These are phyloP conservation scores for Coleophora flavipennella DNA, from an alignment of 2,888 invertebrate genomes.

Conservation along the genomic window DNA sequence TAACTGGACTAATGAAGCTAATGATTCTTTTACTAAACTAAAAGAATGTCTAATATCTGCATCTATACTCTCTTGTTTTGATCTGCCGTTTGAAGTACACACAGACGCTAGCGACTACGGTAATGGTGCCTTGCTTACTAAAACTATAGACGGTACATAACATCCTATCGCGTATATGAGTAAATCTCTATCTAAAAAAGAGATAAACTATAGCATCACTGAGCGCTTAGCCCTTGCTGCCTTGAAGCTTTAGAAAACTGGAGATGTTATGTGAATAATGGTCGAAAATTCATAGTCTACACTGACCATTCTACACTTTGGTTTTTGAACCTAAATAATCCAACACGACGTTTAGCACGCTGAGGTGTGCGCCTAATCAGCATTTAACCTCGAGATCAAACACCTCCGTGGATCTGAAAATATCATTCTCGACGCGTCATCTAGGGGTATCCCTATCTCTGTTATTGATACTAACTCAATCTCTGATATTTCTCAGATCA, in stretches of 20 bases:
- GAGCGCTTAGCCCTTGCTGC: too few relatives aligned
- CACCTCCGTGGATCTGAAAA: too few relatives aligned
- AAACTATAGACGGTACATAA: conserved; percentile 3
- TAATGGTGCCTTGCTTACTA: conserved; percentile 1
- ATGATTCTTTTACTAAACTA: conserved; percentile 14
- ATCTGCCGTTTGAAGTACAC: conserved; percentile 7
- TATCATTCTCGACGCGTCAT: too few relatives aligned
- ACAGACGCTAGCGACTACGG: conserved; percentile 3
- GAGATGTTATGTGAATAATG: too few relatives aligned
- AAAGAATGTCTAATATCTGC: conserved; percentile 11
- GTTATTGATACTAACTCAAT: too few relatives aligned
- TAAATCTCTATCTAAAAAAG: conserved; percentile 4
- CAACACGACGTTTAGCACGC: conserved; percentile 10
- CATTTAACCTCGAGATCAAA: conserved; percentile 8
- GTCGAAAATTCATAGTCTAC: too few relatives aligned
- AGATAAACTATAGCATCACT: conserved; percentile 15
- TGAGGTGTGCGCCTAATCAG: conserved; percentile 9
- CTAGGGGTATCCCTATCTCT: too few relatives aligned
- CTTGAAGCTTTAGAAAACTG: too few relatives aligned
- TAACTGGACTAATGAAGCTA: conserved; percentile 17
- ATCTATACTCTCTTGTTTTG: conserved; percentile 13
- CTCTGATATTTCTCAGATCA: too few relatives aligned
- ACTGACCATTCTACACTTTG: too few relatives aligned
- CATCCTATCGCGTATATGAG: conserved; percentile 12
- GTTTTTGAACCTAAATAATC: conserved; percentile 9